Percentiles rank a stretch among this genome's conserved stretches.
phyloP scores from a whole-genome alignment of 2,888 invertebrate genomes.

The Eupithecia dodoneata region DNA sequence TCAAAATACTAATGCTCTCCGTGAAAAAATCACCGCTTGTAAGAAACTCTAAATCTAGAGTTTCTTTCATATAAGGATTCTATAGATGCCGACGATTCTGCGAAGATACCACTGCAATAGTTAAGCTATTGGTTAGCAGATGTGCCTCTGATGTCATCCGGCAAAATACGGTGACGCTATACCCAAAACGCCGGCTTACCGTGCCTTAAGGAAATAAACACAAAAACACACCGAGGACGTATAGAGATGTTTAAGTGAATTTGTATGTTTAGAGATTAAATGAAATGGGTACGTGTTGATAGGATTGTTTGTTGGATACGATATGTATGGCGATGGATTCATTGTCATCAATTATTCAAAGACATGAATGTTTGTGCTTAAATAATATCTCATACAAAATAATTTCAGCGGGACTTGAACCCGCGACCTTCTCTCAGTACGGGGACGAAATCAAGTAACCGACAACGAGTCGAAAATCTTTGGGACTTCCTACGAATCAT shows the following conservation, averaged over 20 bases:
- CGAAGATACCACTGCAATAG: neutral
- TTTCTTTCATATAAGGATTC: neutral
- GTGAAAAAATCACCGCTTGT: too few relatives aligned
- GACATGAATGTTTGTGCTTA: neutral
- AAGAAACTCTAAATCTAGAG: neutral
- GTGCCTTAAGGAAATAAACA: slow-evolving; percentile 20
- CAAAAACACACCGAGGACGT: slow-evolving; percentile 17
- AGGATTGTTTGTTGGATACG: slow-evolving; percentile 1
- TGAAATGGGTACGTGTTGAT: slow-evolving; percentile 3
- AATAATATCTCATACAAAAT: neutral
- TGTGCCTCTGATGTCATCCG: neutral
- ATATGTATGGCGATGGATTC: neutral
- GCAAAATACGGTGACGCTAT: slow-evolving; percentile 3
- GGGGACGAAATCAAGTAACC: too few relatives aligned
- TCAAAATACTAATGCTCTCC: too few relatives aligned
- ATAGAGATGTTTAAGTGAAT: slow-evolving; percentile 27
- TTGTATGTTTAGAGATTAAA: slow-evolving; percentile 24
- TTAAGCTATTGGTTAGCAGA: neutral
- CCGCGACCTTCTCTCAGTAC: too few relatives aligned
- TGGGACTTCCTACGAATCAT: too few relatives aligned
- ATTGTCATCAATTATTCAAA: neutral
- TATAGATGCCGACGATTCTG: neutral
- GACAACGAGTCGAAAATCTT: too few relatives aligned
- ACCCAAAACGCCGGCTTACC: neutral
- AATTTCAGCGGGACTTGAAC: too few relatives aligned